Base-by-base conservation (phyloP, 2,888 invertebrate species). In the Blastobasis lacticolella region DNA sequence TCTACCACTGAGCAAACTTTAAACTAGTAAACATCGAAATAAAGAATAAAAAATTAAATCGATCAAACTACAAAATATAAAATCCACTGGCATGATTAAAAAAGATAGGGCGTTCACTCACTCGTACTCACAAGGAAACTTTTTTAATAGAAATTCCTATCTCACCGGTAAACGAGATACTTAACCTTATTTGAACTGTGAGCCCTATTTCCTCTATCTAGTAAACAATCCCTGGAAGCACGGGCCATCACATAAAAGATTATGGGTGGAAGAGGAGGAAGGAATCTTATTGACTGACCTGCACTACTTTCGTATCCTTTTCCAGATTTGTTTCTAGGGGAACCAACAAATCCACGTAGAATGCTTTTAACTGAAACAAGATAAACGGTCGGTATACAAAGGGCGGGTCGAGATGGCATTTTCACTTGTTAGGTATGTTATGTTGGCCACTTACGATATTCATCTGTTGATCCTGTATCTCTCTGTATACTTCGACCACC, bases 401-500 rank as follows among this genome's bases (percentile, higher is more conserved):
- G 23, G 23, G 23, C n/a, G 23, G 23, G 1, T 23, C 23, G 23
- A 23, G 23, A 23, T 23, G 23, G 23, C 23, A 23, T 23, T 23
- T 23, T 23, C 23, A 3, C 23, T 23, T 23, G 23, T 23, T 23
- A 23, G 23, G 23, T 23, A 10, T 42, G 42, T 42, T 9, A 9
- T 3, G 9, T 42, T 42, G n/a, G 10, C 40, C 47, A 93, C 96
- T 95, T 90, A 97, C 97, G 74, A 96, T 96, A 77, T 96, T 96
- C 93, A 96, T 94, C 84, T 97, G 96, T 80, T 97, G 96, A 63
- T 95, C 94, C 88, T 97, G 97, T 61, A 97, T 96, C 81, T 97
- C 96, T 77, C 96, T 94, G 85, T 96, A 96, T 37, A 97, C 96
- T 77, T 96, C 96, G 48, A 96, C 96, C 65, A 97, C 95, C 87